A percentile compares a stretch with the other conserved stretches of the same genome.
Evolutionary conservation across 2,113 vertebrate genomes (phyloP).

Genomic region (Neoarius graeffei): DNA sequence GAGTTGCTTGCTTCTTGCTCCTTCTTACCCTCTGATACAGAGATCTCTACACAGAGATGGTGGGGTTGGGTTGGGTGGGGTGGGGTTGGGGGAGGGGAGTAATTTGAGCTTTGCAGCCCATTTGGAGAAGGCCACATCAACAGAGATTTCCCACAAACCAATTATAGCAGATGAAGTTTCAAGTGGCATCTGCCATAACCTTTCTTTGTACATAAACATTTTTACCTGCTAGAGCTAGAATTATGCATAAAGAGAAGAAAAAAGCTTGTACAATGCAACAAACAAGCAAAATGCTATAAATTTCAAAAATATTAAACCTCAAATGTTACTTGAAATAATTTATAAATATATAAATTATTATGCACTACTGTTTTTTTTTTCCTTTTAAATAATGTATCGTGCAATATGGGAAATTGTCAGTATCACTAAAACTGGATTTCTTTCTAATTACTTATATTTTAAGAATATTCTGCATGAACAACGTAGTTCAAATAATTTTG

Average conservation of each 20-base stretch:
- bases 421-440: not conserved
- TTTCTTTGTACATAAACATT: conserved; percentile 30
- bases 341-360: not conserved
- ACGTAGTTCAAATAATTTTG: not conserved
- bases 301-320: conserved; percentile 5
- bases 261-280: not conserved
- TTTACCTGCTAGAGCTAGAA: conserved; percentile 1
- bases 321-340: not conserved
- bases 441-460: too few relatives aligned
- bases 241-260: not conserved
- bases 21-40: conserved; percentile 34
- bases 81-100: conserved; percentile 62
- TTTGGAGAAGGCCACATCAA: conserved; percentile 74
- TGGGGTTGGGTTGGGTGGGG: conserved; percentile 24
- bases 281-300: not conserved
- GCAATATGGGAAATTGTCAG: not conserved
- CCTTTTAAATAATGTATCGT: too few relatives aligned
- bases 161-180: conserved; percentile 69
- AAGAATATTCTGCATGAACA: not conserved
- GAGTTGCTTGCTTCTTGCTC: conserved; percentile 27
- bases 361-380: not conserved
- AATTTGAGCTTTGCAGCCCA: conserved; percentile 72
- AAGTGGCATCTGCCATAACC: conserved; percentile 43
- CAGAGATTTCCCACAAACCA: conserved; percentile 76
- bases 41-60: conserved; percentile 27